These are phyloP conservation scores for Meloidogyne exigua DNA, from an alignment of 1,140 invertebrate species.

Conservation along the genomic window DNA sequence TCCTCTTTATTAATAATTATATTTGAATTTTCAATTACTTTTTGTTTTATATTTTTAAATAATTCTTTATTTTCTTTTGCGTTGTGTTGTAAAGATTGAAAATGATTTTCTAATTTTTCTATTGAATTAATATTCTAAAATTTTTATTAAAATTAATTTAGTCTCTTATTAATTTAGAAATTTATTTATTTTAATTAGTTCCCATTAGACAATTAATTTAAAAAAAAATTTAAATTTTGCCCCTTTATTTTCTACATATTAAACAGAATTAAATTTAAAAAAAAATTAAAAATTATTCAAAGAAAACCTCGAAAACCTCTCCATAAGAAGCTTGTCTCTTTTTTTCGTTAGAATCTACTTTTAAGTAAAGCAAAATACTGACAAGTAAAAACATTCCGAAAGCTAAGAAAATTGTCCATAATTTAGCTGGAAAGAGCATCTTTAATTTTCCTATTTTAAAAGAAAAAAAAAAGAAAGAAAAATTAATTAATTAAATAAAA, in stretches of 20 bases:
- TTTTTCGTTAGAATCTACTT: slow-evolving; percentile 35
- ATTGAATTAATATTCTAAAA: slow-evolving; percentile 1
- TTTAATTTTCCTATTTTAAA: background rate
- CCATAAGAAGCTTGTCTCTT: slow-evolving; percentile 18
- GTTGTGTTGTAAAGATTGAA: background rate
- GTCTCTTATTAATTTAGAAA: too few relatives aligned
- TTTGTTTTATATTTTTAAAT: background rate
- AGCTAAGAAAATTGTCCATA: slow-evolving; percentile 20
- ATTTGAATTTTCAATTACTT: background rate
- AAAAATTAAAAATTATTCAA: too few relatives aligned
- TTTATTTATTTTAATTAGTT: too few relatives aligned
- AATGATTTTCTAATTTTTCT: background rate
- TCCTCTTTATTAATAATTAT: background rate
- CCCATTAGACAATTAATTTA: too few relatives aligned
- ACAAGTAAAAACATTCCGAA: slow-evolving; percentile 34
- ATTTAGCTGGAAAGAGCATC: background rate
- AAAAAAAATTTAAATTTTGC: too few relatives aligned
- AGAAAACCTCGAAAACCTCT: background rate
- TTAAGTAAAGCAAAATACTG: slow-evolving; percentile 36
- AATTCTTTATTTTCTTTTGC: background rate
- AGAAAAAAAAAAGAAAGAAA: background rate
- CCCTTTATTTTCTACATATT: background rate
- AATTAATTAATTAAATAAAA: too few relatives aligned
- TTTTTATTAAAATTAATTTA: background rate
- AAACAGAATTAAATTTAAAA: background rate